phyloP scores from a whole-genome alignment of 2,888 invertebrate species.

The Theretra japonica region DNA sequence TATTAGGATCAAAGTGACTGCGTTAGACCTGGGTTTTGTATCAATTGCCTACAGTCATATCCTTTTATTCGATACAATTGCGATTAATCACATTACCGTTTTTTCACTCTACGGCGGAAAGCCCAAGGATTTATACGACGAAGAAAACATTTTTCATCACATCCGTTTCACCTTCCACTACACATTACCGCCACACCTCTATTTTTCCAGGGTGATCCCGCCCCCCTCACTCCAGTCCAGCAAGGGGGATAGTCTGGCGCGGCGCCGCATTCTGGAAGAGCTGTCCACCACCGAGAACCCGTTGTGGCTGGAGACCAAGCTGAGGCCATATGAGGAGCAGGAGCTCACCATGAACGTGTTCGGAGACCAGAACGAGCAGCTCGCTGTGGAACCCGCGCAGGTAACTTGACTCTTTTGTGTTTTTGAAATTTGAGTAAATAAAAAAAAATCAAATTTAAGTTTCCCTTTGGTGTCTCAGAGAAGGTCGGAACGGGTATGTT shows the following conservation, averaged over 20 bases:
- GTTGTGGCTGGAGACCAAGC: conserved; percentile 95
- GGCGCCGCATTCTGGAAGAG: conserved; percentile 93
- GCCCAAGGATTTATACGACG: too few relatives aligned
- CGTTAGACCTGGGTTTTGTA: too few relatives aligned
- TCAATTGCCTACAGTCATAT: too few relatives aligned
- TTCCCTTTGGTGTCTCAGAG: background rate
- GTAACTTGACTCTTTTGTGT: conserved; percentile 38
- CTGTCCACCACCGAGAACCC: conserved; percentile 96
- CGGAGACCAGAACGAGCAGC: conserved; percentile 78
- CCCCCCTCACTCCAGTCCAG: conserved; percentile 92
- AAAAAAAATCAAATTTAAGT: too few relatives aligned
- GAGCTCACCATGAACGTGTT: conserved; percentile 97
- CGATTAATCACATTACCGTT: too few relatives aligned
- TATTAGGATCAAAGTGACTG: too few relatives aligned
- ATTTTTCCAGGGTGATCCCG: conserved; percentile 87
- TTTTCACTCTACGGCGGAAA: too few relatives aligned
- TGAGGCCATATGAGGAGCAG: conserved; percentile 95
- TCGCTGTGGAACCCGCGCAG: conserved; percentile 56
- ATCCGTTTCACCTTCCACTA: too few relatives aligned
- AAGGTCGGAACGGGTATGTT: too few relatives aligned
- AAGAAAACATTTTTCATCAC: too few relatives aligned
- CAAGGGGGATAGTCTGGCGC: conserved; percentile 92
- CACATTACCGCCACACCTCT: background rate
- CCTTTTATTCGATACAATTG: too few relatives aligned
- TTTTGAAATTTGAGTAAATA: too few relatives aligned